These are phyloP conservation scores for Drosophila acutilabella DNA, from an alignment of 2,888 invertebrate genomes.

Conservation along the genomic window DNA sequence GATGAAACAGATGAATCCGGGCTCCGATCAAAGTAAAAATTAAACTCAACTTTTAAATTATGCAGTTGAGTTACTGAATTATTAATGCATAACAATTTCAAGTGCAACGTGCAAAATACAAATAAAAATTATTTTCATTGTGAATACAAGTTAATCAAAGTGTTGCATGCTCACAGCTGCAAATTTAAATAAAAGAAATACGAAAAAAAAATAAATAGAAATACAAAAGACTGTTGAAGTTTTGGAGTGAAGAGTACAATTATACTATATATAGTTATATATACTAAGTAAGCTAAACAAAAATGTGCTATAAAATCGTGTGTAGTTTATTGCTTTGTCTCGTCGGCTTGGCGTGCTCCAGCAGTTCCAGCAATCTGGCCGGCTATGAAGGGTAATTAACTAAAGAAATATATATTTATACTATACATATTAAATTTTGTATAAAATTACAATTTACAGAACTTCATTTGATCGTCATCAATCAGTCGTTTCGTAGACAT, in stretches of 20 bases:
- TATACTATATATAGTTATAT: conserved; percentile 1
- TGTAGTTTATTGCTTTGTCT: conserved; percentile 61
- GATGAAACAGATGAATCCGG: conserved; percentile 80
- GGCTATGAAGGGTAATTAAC: conserved; percentile 81
- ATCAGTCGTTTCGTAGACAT: conserved; percentile 40
- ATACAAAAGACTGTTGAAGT: conserved; percentile 21
- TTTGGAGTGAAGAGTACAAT: conserved; percentile 11
- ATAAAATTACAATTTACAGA: conserved; percentile 17
- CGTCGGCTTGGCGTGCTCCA: conserved; percentile 47
- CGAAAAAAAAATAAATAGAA: conserved; percentile 6
- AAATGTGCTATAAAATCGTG: conserved; percentile 71
- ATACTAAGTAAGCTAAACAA: conserved; percentile 9
- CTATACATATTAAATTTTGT: conserved; percentile 12
- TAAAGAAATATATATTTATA: conserved; percentile 34
- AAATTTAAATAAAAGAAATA: conserved; percentile 72
- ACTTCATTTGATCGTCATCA: conserved; percentile 41
- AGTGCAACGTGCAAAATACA: conserved; percentile 61
- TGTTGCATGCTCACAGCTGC: conserved; percentile 57
- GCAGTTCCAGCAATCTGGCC: conserved; percentile 71
- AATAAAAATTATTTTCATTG: conserved; percentile 11
- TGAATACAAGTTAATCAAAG: conserved; percentile 25
- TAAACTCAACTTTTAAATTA: conserved; percentile 30
- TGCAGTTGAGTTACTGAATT: conserved; percentile 25
- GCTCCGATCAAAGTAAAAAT: conserved; percentile 27
- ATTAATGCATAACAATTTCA: conserved; percentile 61